Conservation (phyloP, 2,113 vertebrate species). For the Aphelocoma coerulescens region DNA sequence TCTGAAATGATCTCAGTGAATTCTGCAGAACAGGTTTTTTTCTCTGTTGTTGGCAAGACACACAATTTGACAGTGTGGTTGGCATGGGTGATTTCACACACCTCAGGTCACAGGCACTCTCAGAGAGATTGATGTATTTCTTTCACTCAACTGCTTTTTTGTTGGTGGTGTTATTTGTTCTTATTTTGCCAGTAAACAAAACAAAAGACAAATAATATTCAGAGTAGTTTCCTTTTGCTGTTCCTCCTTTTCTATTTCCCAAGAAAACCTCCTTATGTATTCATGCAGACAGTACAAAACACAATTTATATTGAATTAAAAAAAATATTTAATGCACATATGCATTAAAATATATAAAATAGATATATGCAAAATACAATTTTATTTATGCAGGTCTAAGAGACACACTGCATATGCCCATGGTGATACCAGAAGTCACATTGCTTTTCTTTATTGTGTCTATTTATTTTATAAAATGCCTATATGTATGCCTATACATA, state of each 20-base stretch:
- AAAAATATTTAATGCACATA: no score
- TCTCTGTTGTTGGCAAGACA: not conserved
- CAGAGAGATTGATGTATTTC: not conserved
- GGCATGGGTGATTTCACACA: rapidly evolving
- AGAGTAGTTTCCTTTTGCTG: not conserved
- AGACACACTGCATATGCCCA: not conserved
- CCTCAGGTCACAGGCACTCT: rapidly evolving
- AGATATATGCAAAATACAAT: not conserved
- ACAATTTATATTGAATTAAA: not conserved
- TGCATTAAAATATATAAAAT: not conserved
- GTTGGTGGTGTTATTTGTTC: not conserved
- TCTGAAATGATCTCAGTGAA: not conserved
- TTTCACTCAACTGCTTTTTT: not conserved
- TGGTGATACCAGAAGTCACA: not conserved
- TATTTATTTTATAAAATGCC: not conserved
- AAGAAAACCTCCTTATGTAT: not conserved
- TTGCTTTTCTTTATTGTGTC: not conserved
- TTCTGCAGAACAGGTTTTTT: not conserved
- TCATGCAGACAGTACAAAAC: not conserved
- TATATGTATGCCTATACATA: not conserved
- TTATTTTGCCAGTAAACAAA: not conserved
- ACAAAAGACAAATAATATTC: not conserved
- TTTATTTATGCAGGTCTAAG: not conserved
- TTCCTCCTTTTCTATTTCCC: not conserved
- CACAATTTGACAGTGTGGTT: not conserved